Conservation (phyloP, 2,113 vertebrate genomes). For the Sinocyclocheilus grahami region DNA sequence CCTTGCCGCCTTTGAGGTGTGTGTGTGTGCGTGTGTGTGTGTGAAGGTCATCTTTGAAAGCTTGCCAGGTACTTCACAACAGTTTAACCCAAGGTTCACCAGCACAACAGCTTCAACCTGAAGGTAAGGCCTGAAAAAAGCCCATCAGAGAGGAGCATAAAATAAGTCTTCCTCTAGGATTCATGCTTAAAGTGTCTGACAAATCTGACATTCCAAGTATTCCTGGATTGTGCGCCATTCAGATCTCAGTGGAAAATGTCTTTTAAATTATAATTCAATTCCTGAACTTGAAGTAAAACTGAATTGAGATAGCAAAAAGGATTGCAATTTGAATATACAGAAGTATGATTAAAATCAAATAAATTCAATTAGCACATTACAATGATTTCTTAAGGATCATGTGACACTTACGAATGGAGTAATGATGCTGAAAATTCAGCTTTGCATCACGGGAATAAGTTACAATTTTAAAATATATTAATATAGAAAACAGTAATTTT, state of each 20-base stretch:
- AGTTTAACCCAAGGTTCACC: constrained; percentile 42
- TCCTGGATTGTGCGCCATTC: neutral
- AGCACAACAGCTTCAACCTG: constrained; percentile 21
- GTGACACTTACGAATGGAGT: no score
- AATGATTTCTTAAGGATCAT: no score
- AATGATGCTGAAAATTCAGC: no score
- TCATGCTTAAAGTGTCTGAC: constrained; percentile 12
- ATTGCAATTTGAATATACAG: neutral
- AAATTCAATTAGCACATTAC: no score
- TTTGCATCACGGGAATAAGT: no score
- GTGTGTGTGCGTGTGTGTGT: neutral
- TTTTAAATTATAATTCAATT: neutral
- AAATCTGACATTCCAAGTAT: neutral
- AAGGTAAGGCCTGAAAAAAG: neutral
- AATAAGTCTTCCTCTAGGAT: neutral
- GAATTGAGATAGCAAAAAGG: neutral
- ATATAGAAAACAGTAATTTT: no score
- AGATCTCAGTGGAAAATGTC: neutral
- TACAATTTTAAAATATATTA: no score
- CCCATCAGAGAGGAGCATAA: neutral
- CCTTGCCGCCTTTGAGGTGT: constrained; percentile 38
- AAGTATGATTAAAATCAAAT: neutral
- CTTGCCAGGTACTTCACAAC: constrained; percentile 43
- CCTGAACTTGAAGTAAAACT: neutral
- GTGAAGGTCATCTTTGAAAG: constrained; percentile 46